A percentile compares a stretch with the other conserved stretches of the same genome.
phyloP scores from a whole-genome alignment of 2,888 invertebrate genomes.

The Mycalesis mineus region DNA sequence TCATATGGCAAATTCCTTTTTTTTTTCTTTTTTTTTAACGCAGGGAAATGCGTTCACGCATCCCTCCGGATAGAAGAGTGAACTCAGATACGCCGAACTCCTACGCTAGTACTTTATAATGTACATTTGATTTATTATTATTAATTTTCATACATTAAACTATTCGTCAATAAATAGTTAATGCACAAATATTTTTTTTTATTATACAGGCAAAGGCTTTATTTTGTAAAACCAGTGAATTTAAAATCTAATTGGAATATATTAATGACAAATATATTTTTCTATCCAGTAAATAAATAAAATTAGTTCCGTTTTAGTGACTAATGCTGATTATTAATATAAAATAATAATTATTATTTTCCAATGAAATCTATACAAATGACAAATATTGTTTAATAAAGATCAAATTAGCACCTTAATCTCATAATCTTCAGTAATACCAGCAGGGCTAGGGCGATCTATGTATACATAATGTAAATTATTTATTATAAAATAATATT shows the following conservation, averaged over 20 bases:
- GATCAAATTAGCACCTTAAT: background rate
- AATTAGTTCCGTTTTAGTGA: conserved; percentile 9
- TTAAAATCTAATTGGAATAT: background rate
- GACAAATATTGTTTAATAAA: background rate
- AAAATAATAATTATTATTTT: background rate
- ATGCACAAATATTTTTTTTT: background rate
- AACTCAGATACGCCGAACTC: too few species aligned
- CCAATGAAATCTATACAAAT: background rate
- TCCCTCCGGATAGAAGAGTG: too few species aligned
- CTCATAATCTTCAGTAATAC: conserved; percentile 3
- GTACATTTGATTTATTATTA: background rate
- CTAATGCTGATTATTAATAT: conserved; percentile 3
- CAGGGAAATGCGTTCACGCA: too few species aligned
- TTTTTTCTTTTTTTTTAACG: too few species aligned
- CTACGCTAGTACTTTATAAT: too few species aligned
- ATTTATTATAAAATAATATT: conserved; percentile 33
- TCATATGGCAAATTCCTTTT: too few species aligned
- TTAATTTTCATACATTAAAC: background rate
- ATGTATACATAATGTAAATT: conserved; percentile 35
- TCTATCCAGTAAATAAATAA: background rate
- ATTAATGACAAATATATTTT: background rate
- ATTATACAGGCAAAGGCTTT: background rate
- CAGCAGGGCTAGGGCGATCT: conserved; percentile 30
- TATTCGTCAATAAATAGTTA: background rate
- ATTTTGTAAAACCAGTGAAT: conserved; percentile 6